Percentiles rank a stretch among this genome's conserved stretches.
These are phyloP conservation scores for Eretmochelys imbricata DNA, from an alignment of 2,113 vertebrate species.

Conservation along the genomic window DNA sequence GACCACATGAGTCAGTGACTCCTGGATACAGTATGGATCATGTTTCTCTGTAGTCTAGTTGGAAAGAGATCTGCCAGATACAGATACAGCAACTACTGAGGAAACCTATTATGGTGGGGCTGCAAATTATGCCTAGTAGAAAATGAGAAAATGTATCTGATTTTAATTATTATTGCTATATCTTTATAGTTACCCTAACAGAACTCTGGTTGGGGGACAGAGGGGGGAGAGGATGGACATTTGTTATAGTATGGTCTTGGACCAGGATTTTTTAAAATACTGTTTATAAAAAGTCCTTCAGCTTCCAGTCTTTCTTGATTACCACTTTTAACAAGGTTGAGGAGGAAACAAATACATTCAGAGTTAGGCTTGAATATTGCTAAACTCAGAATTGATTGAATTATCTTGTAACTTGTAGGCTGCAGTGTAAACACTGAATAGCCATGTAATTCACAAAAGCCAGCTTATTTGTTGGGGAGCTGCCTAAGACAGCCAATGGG, in stretches of 20 bases:
- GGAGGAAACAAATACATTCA: background rate
- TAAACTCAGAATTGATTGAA: background rate
- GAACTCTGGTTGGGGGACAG: background rate
- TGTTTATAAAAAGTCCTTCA: accelerated
- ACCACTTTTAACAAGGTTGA: background rate
- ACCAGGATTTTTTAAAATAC: background rate
- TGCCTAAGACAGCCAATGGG: background rate
- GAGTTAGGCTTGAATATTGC: background rate
- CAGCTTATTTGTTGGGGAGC: background rate
- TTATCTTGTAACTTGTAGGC: background rate
- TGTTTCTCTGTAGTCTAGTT: background rate
- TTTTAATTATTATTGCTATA: accelerated
- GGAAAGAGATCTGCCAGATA: background rate
- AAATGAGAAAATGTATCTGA: background rate
- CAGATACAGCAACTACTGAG: background rate
- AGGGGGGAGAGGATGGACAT: background rate
- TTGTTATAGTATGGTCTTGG: accelerated
- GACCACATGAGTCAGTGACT: constrained; percentile 56
- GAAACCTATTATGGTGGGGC: background rate
- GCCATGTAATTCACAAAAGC: background rate
- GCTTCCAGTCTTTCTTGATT: background rate
- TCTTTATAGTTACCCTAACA: background rate
- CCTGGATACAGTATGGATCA: background rate
- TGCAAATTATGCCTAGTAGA: background rate
- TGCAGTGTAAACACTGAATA: background rate